Conservation (phyloP, 1,140 invertebrate genomes). For the Plectrocnemia conspersa region DNA sequence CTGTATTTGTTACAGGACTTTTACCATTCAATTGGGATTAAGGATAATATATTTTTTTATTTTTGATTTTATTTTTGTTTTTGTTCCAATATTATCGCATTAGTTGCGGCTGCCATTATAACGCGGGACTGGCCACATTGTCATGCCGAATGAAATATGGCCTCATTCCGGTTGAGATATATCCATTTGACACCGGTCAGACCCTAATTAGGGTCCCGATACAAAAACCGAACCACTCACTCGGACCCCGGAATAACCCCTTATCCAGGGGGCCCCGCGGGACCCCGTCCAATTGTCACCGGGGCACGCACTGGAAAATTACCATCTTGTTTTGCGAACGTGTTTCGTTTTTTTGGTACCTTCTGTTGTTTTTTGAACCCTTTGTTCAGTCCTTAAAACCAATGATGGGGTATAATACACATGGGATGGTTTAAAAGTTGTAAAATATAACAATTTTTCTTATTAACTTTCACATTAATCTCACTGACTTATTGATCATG, state of each 20-base stretch:
- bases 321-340: constrained; percentile 17
- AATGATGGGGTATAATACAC: no score
- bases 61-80: no score
- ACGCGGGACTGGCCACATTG: constrained; percentile 10
- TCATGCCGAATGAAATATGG: constrained; percentile 23
- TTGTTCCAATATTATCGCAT: constrained; percentile 15
- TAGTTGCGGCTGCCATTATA: constrained; percentile 6
- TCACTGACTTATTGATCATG: no score
- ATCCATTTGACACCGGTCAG: constrained; percentile 19
- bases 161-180: constrained; percentile 16
- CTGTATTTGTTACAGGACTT: background rate
- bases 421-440: no score
- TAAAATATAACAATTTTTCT: no score
- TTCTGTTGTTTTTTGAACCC: no score
- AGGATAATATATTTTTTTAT: no score
- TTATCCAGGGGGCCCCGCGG: constrained; percentile 11
- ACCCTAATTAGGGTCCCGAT: constrained; percentile 25
- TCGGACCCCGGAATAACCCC: background rate
- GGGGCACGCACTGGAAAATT: constrained; percentile 9
- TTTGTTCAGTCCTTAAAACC: no score
- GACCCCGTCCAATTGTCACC: constrained; percentile 3
- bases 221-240: constrained; percentile 18
- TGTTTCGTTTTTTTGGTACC: background rate
- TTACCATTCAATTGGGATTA: background rate
- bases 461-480: no score